Conservation (phyloP, 2,113 vertebrate species). For the Morone saxatilis region DNA sequence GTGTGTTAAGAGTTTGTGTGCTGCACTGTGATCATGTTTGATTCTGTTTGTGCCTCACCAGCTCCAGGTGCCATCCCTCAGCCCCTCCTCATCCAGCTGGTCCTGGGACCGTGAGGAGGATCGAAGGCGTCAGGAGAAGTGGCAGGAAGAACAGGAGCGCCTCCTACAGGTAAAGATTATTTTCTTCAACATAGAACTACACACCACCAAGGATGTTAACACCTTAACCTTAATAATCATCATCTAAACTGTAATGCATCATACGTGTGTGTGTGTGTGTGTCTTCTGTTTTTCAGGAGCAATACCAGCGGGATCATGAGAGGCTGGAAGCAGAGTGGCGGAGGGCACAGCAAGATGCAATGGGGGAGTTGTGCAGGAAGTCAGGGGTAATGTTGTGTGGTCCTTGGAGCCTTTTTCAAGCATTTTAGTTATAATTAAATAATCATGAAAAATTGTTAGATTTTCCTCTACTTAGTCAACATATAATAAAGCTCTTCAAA, state of each 20-base stretch:
- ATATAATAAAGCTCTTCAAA: neutral
- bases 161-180: slow-evolving; percentile 89
- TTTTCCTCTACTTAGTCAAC: neutral
- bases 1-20: neutral
- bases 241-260: neutral
- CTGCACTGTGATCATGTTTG: slow-evolving; percentile 8
- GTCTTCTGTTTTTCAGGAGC: slow-evolving; percentile 83
- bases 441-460: neutral
- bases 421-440: neutral
- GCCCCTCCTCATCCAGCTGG: slow-evolving; percentile 87
- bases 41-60: slow-evolving; percentile 68
- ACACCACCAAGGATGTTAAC: neutral
- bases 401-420: neutral
- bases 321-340: slow-evolving; percentile 92
- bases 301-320: slow-evolving; percentile 92
- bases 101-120: slow-evolving; percentile 94
- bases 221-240: neutral
- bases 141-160: slow-evolving; percentile 97
- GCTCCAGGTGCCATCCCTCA: slow-evolving; percentile 93
- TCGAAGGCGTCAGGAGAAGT: slow-evolving; percentile 91
- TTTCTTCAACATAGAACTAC: neutral
- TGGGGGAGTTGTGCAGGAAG: slow-evolving; percentile 77
- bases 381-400: slow-evolving; percentile 29
- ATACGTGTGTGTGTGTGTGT: no score
- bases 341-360: slow-evolving; percentile 88